Evolutionary conservation across 2,113 vertebrate species (phyloP), one percentile per base, ranked within the genome.

Genomic region (Danionella cerebrum): DNA sequence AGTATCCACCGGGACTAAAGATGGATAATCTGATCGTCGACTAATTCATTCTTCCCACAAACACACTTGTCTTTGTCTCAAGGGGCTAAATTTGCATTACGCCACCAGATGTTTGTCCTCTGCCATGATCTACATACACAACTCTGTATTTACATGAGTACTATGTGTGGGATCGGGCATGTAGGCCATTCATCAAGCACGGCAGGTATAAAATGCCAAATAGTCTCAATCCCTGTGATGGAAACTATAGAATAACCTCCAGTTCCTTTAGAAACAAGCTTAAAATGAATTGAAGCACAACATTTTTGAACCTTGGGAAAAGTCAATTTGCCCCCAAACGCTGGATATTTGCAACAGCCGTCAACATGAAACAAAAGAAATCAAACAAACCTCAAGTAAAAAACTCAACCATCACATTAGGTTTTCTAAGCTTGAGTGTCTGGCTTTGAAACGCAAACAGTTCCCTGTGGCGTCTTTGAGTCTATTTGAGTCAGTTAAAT

Each of bases 81-180:
- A 48, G 41, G 53, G 42, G 5, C 42, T 21, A 25, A 21, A 69
- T 69, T 51, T 69, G 55, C 55, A 50, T 60, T 38, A 16, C 19
- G 54, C 48, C 50, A 47, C 41, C 33, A 36, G 53, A 36, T 36
- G 33, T 50, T 60, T 60, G 53, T 59, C 67, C 53, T 60, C 42
- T 48, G 44, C 25, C 42, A 47, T 50, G 44, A 69, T 62, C 42
- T 51, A 47, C 67, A 59, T 51, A 60, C 6, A 29, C 44, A 33
- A 60, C 18, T 25, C 25, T 25, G 53, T 58, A 19, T 68, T 68
- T 68, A 68, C 66, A 68, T 48, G 66, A 42, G 5, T 38, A 47
- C 3, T 27, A 14, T 31, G 27, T 35, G 52, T 67, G 51, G 11
- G 39, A 57, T 47, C 18, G 52, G 29, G 18, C 27, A 24, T 31